Base-by-base conservation (phyloP, 2,113 vertebrate genomes). In the Ahaetulla prasina region DNA sequence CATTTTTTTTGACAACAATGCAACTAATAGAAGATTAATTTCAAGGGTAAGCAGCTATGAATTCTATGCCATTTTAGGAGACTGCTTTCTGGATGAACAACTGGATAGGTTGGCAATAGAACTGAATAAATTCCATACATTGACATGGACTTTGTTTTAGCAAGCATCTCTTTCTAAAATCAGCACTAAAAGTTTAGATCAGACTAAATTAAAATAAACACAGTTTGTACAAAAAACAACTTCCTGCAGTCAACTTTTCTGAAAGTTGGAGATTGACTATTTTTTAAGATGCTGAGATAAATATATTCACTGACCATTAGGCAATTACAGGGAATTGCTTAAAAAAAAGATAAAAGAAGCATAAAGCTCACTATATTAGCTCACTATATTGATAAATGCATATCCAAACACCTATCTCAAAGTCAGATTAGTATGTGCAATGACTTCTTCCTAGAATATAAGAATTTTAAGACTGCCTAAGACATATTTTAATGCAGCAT, bases 11-110 rank as follows among this genome's bases (percentile, higher is more conserved):
- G n/a, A 43, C 74, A 80, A 30, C 49, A 94, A 20, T 30, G 49
- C n/a, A 95, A 84, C 1, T 0, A 94, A 53, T 94, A 94, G 90
- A 18, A 49, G 3, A 91, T 47, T n/a, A 88, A 6, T 95, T 95
- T 91, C 55, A 96, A 94, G n/a, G 23, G 8, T 92, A 94, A 93
- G 16, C 18, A 80, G 1, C 7, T 85, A 95, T 91, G 10, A n/a
- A 90, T 9, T 90, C 8, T 2, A 35, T 57, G 49, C 53, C 92
- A 53, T 63, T 93, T 89, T 39, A 16, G 20, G 49, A 50, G 49
- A 89, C 45, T 94, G 55, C 63, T 88, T 80, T 94, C 45, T 84
- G 92, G 50, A 43, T 91, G 90, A 93, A 27, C 90, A 45, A 63
- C 93, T 30, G 93, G 5, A 90, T 25, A 85, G 93, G 88, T 0